A percentile compares a stretch with the other conserved stretches of the same genome.
phyloP scores from a whole-genome alignment of 2,113 vertebrate species.

The Grantiella picta region DNA sequence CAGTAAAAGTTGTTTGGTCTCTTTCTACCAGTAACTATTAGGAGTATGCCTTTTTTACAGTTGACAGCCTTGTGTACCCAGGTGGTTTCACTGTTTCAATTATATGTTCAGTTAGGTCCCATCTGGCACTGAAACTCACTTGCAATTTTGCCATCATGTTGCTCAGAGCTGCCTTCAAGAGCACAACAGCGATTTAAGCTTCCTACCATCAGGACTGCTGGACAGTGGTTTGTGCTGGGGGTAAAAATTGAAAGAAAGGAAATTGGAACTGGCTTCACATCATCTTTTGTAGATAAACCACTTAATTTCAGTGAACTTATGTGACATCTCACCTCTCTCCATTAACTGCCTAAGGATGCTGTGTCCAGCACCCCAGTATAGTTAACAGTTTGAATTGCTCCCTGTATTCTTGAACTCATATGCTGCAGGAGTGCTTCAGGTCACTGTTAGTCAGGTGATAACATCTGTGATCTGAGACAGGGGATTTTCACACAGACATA shows the following conservation, averaged over 20 bases:
- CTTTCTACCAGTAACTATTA: not conserved
- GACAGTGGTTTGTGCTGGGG: not conserved
- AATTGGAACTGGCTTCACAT: not conserved
- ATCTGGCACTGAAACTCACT: not conserved
- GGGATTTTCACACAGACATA: not conserved
- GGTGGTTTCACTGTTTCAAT: slow-evolving; percentile 20
- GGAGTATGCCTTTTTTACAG: not conserved
- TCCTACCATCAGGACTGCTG: not conserved
- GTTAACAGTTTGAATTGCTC: not conserved
- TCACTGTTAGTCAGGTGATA: not conserved
- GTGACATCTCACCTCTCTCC: not conserved
- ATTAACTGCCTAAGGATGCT: not conserved
- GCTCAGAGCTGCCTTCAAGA: not conserved
- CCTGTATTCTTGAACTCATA: not conserved
- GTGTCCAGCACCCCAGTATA: not conserved
- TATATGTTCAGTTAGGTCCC: not conserved
- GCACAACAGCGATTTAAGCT: not conserved
- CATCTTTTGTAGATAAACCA: not conserved
- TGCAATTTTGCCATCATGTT: not conserved
- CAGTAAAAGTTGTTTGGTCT: not conserved
- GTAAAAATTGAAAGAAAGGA: not conserved
- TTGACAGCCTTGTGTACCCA: not conserved
- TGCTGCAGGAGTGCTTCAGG: not conserved
- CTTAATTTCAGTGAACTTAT: not conserved
- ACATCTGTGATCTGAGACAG: not conserved